Percentiles rank a stretch among this genome's conserved stretches.
Conservation (phyloP, 2,888 invertebrate genomes). For the Myopa testacea region DNA sequence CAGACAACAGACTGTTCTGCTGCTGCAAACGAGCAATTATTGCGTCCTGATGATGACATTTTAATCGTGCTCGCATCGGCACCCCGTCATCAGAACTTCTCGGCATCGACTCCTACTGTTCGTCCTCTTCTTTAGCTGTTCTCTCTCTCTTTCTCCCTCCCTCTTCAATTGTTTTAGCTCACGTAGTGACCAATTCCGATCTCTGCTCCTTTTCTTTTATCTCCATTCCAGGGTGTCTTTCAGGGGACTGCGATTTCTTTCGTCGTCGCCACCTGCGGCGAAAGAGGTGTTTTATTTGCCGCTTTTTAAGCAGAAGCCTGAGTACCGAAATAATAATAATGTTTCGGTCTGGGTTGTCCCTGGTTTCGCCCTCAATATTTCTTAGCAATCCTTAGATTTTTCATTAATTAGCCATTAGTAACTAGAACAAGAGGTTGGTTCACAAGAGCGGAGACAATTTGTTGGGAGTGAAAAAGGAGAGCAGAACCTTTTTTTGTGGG, state of each 20-base stretch:
- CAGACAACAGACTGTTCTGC: no score
- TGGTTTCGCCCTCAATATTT: not conserved
- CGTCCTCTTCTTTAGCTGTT: not conserved
- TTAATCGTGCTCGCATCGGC: constrained; percentile 34
- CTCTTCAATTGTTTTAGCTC: constrained; percentile 16
- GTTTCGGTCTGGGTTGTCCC: not conserved
- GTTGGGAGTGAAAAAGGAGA: not conserved
- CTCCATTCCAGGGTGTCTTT: not conserved
- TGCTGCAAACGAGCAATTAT: constrained; percentile 32
- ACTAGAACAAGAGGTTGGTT: not conserved
- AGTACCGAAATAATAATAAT: not conserved
- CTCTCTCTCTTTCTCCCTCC: not conserved
- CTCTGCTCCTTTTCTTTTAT: not conserved
- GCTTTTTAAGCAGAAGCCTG: constrained; percentile 29
- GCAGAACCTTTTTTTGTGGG: not conserved
- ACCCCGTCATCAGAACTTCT: not conserved
- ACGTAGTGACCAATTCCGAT: constrained; percentile 12
- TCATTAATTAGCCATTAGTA: constrained; percentile 34
- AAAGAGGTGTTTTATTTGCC: constrained; percentile 38
- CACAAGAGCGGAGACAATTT: not conserved
- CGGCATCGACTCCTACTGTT: constrained; percentile 16
- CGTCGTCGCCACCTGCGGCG: constrained; percentile 32
- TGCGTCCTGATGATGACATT: constrained; percentile 35
- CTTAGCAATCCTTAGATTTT: not conserved
- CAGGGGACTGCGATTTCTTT: not conserved